phyloP scores from a whole-genome alignment of 2,113 vertebrate genomes.

The rat (Rattus norvegicus) region GRCr8 NC_086020.1:108800001-108800500 shows the following conservation, averaged over 20 bases:
- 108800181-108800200: no score
- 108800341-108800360: not conserved
- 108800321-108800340: not conserved
- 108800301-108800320: not conserved
- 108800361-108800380: not conserved
- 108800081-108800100: no score
- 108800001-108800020: no score
- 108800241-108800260: not conserved
- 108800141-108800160: no score
- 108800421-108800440: not conserved
- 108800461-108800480: not conserved
- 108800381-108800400: not conserved
- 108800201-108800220: not conserved
- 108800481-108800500: not conserved
- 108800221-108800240: not conserved
- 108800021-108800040: no score
- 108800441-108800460: not conserved
- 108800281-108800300: constrained; percentile 17
- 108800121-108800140: no score
- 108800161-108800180: no score
- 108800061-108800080: no score
- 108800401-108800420: not conserved
- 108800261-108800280: not conserved
- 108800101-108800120: no score
- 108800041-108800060: no score